phyloP scores from a whole-genome alignment of 2,888 invertebrate species.

The Teinopalpus imperialis region DNA sequence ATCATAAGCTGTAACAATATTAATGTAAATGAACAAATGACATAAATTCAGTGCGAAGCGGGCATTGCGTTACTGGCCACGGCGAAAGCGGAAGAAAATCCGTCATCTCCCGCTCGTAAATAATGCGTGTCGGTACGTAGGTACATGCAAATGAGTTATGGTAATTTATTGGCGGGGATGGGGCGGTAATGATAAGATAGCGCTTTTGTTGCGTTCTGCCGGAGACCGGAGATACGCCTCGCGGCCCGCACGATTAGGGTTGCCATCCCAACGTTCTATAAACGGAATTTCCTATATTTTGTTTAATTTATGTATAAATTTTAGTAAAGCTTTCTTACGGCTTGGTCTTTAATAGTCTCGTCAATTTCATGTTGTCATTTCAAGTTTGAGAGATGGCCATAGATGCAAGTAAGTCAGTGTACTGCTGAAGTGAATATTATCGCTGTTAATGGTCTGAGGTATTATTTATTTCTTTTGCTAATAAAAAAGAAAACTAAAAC shows the following conservation, averaged over 20 bases:
- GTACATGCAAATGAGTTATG: slow-evolving; percentile 77
- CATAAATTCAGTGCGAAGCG: slow-evolving; percentile 20
- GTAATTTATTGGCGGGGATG: slow-evolving; percentile 71
- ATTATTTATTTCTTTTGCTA: too few species aligned
- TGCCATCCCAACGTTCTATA: not conserved
- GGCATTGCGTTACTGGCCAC: slow-evolving; percentile 12
- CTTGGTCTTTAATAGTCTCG: too few species aligned
- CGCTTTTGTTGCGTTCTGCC: slow-evolving; percentile 56
- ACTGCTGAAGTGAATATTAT: too few species aligned
- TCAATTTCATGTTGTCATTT: too few species aligned
- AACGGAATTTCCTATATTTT: not conserved
- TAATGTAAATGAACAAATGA: slow-evolving; percentile 15
- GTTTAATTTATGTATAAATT: too few species aligned
- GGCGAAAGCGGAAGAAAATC: slow-evolving; percentile 74
- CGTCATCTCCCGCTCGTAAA: slow-evolving; percentile 75
- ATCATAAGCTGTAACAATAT: not conserved
- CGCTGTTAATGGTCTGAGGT: too few species aligned
- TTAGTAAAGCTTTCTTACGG: too few species aligned
- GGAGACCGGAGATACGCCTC: slow-evolving; percentile 63
- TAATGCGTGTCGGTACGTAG: slow-evolving; percentile 62
- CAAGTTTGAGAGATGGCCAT: too few species aligned
- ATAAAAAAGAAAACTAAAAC: too few species aligned
- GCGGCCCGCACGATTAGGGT: slow-evolving; percentile 24
- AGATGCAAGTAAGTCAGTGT: too few species aligned
- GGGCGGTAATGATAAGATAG: slow-evolving; percentile 75